phyloP scores from a whole-genome alignment of 2,888 invertebrate species.

The Conomelus anceps region DNA sequence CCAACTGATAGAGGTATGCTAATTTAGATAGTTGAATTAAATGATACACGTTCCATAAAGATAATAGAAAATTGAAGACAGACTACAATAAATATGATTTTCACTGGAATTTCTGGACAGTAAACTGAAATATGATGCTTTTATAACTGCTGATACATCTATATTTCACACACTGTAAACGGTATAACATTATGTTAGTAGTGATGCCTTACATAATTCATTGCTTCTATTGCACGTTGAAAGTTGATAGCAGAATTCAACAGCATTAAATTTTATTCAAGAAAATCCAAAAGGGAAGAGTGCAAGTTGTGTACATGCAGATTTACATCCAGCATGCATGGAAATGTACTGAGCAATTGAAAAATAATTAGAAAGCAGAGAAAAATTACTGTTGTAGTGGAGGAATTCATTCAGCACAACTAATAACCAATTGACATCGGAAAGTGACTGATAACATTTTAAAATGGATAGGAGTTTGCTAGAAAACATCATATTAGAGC shows the following conservation, averaged over 20 bases:
- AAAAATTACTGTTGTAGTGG: background rate
- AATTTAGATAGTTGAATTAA: background rate
- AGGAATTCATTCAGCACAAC: background rate
- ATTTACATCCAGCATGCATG: background rate
- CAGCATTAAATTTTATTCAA: background rate
- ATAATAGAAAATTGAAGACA: background rate
- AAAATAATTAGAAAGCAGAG: background rate
- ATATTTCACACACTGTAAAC: too few relatives aligned
- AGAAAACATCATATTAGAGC: too few relatives aligned
- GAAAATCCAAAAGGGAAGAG: background rate
- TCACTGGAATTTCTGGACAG: too few relatives aligned
- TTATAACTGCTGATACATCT: too few relatives aligned
- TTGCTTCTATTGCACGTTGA: background rate
- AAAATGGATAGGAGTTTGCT: too few relatives aligned
- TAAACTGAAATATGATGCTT: too few relatives aligned
- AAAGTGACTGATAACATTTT: too few relatives aligned
- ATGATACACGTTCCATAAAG: background rate
- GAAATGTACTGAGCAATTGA: background rate
- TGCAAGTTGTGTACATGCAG: background rate
- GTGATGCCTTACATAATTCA: background rate
- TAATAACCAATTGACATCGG: background rate
- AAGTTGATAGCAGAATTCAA: background rate
- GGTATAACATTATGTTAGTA: background rate
- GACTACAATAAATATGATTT: background rate
- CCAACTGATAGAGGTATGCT: background rate